A percentile compares a stretch with the other conserved stretches of the same genome.
These are phyloP conservation scores for Trichogramma pretiosum DNA, from an alignment of 1,140 invertebrate genomes.

Conservation along the genomic window DNA sequence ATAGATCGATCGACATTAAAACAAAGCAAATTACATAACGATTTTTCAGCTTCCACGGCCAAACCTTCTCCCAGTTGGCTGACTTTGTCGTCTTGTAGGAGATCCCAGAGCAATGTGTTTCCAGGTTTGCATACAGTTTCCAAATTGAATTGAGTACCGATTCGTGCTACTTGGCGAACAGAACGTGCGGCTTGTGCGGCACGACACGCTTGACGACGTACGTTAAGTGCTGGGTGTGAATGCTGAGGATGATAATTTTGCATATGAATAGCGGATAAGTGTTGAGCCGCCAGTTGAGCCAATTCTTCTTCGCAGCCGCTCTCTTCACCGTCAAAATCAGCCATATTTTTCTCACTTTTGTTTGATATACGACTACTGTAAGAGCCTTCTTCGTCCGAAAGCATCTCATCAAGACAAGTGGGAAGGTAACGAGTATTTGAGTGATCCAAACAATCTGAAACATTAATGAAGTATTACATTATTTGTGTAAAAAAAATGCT, in stretches of 20 bases:
- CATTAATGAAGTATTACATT: no score
- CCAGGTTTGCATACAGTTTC: slow-evolving; percentile 80
- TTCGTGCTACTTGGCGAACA: slow-evolving; percentile 29
- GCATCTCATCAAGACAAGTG: slow-evolving; percentile 51
- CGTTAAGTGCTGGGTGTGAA: neutral
- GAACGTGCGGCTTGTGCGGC: slow-evolving; percentile 22
- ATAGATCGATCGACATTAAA: slow-evolving; percentile 82
- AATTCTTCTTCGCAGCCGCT: slow-evolving; percentile 81
- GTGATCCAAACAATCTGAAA: slow-evolving; percentile 15
- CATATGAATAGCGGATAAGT: slow-evolving; percentile 43
- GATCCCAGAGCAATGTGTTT: slow-evolving; percentile 86
- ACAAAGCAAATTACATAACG: slow-evolving; percentile 77
- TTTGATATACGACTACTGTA: slow-evolving; percentile 83
- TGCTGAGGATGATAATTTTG: slow-evolving; percentile 40
- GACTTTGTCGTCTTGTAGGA: slow-evolving; percentile 85
- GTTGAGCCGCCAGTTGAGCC: slow-evolving; percentile 60
- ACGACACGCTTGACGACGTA: neutral
- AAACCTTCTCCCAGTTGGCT: slow-evolving; percentile 77
- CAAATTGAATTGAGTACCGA: slow-evolving; percentile 54
- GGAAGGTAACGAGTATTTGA: slow-evolving; percentile 33
- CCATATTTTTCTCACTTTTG: slow-evolving; percentile 92
- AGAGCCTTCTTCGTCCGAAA: slow-evolving; percentile 67
- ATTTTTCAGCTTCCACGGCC: slow-evolving; percentile 84
- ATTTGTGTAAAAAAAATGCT: no score
- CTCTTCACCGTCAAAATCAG: slow-evolving; percentile 89